These are phyloP conservation scores for Pseudomyrmex sp. DNA, from an alignment of 1,140 invertebrate species.

Conservation along the genomic window DNA sequence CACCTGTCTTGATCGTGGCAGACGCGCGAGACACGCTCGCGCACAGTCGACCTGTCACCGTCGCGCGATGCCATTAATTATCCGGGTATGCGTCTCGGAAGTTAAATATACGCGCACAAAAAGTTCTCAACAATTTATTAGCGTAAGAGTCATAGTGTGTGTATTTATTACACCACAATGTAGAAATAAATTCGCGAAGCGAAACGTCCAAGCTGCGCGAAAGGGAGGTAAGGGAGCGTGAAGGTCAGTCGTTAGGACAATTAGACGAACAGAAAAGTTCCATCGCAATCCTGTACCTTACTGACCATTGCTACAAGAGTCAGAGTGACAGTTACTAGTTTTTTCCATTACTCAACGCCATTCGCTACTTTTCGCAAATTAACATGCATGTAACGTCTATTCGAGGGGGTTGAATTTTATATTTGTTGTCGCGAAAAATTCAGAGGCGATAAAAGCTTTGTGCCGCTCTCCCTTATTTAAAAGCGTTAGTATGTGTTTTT, in stretches of 20 bases:
- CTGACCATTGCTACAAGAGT: constrained; percentile 56
- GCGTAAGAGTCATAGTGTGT: background rate
- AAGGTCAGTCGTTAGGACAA: constrained; percentile 71
- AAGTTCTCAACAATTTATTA: background rate
- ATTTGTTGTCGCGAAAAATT: background rate
- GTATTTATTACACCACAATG: background rate
- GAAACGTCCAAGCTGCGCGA: background rate
- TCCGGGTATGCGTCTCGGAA: constrained; percentile 31
- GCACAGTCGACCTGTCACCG: constrained; percentile 35
- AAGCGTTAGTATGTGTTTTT: background rate
- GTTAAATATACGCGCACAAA: too few species aligned
- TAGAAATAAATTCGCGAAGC: background rate
- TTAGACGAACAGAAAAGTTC: constrained; percentile 74
- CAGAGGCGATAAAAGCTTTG: background rate
- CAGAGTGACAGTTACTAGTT: constrained; percentile 71
- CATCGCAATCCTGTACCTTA: constrained; percentile 57
- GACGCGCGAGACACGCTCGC: constrained; percentile 8
- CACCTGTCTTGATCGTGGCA: constrained; percentile 57
- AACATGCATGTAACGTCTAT: constrained; percentile 44
- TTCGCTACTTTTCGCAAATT: constrained; percentile 48
- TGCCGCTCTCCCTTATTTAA: constrained; percentile 12
- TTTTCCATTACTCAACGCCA: constrained; percentile 69
- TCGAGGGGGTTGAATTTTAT: background rate
- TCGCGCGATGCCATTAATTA: constrained; percentile 63
- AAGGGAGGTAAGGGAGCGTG: constrained; percentile 39